These are phyloP conservation scores for Aeoliscus strigatus DNA, from an alignment of 2,797 vertebrate species.

Conservation along the genomic window DNA sequence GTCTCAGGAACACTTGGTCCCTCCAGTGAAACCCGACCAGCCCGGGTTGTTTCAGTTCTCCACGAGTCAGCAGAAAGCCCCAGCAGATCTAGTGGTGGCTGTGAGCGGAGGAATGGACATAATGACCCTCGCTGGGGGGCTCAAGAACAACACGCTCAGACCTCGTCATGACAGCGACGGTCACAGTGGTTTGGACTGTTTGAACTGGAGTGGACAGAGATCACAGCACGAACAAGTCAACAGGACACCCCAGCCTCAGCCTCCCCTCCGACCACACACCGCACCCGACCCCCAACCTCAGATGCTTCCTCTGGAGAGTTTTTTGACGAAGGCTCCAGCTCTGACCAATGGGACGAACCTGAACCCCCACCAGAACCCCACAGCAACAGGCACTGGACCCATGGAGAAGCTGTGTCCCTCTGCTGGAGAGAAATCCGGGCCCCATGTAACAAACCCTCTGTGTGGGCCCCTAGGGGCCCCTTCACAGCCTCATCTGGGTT, in stretches of 20 bases:
- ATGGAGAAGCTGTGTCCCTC: constrained; percentile 69
- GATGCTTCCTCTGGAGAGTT: constrained; percentile 63
- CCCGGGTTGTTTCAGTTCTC: constrained; percentile 61
- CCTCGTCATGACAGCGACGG: constrained; percentile 48
- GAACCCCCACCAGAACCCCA: constrained; percentile 36
- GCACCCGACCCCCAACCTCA: constrained; percentile 50
- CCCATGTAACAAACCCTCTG: constrained; percentile 53
- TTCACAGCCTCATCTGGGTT: constrained; percentile 56
- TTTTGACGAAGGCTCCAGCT: constrained; percentile 61
- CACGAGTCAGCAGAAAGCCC: constrained; percentile 59
- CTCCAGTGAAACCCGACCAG: constrained; percentile 58
- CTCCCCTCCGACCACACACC: constrained; percentile 52
- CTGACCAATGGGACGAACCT: constrained; percentile 56
- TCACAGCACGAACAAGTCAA: constrained; percentile 41
- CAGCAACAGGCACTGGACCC: constrained; percentile 32
- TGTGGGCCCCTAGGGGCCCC: constrained; percentile 54
- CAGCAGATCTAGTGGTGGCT: constrained; percentile 54
- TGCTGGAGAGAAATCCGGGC: constrained; percentile 52
- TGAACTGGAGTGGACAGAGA: constrained; percentile 66
- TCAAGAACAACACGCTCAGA: constrained; percentile 66
- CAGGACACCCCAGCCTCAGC: constrained; percentile 47
- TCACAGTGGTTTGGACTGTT: constrained; percentile 54
- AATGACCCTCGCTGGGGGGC: constrained; percentile 47
- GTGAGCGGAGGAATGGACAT: constrained; percentile 55
- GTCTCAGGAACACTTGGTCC: constrained; percentile 50